phyloP scores from a whole-genome alignment of 2,888 invertebrate genomes.

The Thereva unica region DNA sequence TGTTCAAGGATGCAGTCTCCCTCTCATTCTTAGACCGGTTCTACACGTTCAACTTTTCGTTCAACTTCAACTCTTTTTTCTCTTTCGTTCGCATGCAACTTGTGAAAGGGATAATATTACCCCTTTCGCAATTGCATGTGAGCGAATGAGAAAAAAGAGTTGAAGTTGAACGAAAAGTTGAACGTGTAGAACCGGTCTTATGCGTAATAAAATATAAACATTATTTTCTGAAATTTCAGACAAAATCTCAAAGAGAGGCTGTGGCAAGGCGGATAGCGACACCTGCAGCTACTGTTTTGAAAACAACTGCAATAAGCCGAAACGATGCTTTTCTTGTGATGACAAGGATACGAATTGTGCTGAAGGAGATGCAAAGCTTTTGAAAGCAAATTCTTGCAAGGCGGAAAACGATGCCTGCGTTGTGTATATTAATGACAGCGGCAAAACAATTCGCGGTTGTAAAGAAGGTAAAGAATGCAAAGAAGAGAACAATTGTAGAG shows the following conservation, averaged over 20 bases:
- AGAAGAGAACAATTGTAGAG: not conserved
- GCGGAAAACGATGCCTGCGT: not conserved
- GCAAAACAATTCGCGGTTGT: constrained; percentile 17
- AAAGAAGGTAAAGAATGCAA: not conserved
- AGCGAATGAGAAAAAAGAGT: too few relatives aligned
- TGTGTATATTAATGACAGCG: not conserved
- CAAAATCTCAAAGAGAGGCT: constrained; percentile 20
- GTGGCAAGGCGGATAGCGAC: constrained; percentile 14
- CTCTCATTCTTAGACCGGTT: too few relatives aligned
- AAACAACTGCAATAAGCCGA: not conserved
- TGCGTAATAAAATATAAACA: too few relatives aligned
- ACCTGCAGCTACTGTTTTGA: constrained; percentile 15
- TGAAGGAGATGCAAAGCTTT: not conserved
- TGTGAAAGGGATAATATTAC: too few relatives aligned
- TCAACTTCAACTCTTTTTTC: too few relatives aligned
- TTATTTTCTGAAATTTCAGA: not conserved
- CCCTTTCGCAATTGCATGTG: too few relatives aligned
- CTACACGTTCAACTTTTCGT: too few relatives aligned
- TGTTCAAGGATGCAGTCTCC: too few relatives aligned
- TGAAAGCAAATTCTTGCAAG: not conserved
- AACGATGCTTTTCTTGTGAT: constrained; percentile 8
- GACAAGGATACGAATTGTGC: constrained; percentile 12
- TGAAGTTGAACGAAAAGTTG: too few relatives aligned
- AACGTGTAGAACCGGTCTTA: too few relatives aligned
- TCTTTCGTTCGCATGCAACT: too few relatives aligned